Percentiles rank a stretch among this genome's conserved stretches.
Conservation (phyloP, 2,113 vertebrate species). For the Platysteira castanea region DNA sequence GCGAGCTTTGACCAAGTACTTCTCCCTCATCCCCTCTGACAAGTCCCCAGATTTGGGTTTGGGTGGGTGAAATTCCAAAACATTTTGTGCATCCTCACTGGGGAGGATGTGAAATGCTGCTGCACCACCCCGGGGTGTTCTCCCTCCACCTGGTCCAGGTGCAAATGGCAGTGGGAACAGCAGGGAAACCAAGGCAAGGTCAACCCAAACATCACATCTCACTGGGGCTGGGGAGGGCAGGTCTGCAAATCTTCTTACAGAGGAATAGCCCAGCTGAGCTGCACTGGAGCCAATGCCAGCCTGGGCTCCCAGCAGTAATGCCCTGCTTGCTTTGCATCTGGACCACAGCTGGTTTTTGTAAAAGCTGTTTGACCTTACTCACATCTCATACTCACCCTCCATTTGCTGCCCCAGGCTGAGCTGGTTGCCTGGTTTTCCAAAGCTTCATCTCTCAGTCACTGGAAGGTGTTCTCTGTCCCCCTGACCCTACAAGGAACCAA, state of each 20-base stretch:
- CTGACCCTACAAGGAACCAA: background rate
- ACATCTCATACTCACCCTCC: background rate
- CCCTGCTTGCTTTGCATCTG: background rate
- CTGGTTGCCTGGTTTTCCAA: background rate
- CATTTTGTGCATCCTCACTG: background rate
- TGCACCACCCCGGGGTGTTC: background rate
- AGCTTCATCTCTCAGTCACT: background rate
- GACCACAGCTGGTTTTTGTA: background rate
- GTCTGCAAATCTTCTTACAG: background rate
- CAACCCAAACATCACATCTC: background rate
- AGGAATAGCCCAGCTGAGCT: background rate
- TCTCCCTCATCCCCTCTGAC: background rate
- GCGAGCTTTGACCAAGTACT: background rate
- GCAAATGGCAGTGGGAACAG: background rate
- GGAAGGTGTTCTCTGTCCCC: background rate
- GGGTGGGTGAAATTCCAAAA: background rate
- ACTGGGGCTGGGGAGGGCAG: background rate
- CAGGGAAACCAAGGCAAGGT: background rate
- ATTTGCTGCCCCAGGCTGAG: background rate
- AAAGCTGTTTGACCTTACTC: background rate
- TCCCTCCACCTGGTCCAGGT: background rate
- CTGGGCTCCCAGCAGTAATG: background rate
- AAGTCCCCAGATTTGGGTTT: background rate
- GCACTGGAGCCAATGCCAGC: background rate
- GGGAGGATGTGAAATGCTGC: background rate